Percentiles rank a stretch among this genome's conserved stretches.
Conservation (phyloP, 2,797 vertebrate species). For the Thunnus albacares region DNA sequence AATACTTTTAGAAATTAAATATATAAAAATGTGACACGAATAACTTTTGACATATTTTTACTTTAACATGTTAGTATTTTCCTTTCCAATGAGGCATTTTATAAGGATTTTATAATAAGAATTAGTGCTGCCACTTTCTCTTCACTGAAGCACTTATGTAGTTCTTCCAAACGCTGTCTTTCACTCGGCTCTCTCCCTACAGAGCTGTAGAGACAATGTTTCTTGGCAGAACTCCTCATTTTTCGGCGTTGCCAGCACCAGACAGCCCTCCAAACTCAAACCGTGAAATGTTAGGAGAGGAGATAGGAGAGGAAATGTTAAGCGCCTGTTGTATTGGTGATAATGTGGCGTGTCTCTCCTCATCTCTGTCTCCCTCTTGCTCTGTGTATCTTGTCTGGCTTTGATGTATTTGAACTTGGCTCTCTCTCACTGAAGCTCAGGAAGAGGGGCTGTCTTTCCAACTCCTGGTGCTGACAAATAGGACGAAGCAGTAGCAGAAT, state of each 20-base stretch:
- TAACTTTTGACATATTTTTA: background rate
- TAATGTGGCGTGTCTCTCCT: conserved; percentile 49
- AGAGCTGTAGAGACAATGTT: conserved; percentile 36
- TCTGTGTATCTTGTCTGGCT: conserved; percentile 43
- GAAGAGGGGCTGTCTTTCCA: background rate
- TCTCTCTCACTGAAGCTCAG: conserved; percentile 2
- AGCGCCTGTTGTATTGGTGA: conserved; percentile 49
- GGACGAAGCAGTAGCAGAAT: background rate
- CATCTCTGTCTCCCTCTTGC: conserved; percentile 21
- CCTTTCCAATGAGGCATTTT: too few species aligned
- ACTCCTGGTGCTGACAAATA: background rate
- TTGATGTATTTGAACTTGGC: conserved; percentile 47
- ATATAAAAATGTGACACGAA: background rate
- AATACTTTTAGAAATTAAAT: background rate
- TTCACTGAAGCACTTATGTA: background rate
- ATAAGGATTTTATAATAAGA: background rate
- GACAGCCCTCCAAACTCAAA: conserved; percentile 47
- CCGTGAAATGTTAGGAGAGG: conserved; percentile 48
- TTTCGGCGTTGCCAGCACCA: conserved; percentile 42
- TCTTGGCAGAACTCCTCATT: conserved; percentile 38
- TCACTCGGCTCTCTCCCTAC: conserved; percentile 10
- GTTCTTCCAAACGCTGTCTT: conserved; percentile 1
- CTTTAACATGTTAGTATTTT: background rate
- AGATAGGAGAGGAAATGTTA: conserved; percentile 57
- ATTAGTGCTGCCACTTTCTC: conserved; percentile 6